Evolutionary conservation across 2,888 invertebrate genomes (phyloP).

Genomic region (Tortricodes alternella): DNA sequence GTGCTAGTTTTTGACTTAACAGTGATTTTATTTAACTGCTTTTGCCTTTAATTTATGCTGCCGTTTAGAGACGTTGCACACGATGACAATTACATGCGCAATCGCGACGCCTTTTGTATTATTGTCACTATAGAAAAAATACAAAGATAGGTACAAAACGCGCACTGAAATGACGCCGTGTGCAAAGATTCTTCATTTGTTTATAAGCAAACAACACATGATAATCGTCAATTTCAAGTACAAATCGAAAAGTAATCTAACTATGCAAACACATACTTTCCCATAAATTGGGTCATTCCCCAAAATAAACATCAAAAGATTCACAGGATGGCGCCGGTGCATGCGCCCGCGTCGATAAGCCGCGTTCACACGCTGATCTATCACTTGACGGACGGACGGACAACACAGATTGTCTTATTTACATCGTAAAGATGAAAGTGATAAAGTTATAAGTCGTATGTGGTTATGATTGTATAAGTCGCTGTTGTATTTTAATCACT

Average conservation of each 20-base stretch:
- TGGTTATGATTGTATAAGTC: conserved; percentile 1
- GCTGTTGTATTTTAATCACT: not conserved
- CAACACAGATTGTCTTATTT: conserved; percentile 26
- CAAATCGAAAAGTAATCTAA: conserved; percentile 9
- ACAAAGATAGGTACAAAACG: too few species aligned
- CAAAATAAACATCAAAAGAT: conserved; percentile 11
- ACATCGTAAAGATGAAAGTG: conserved; percentile 29
- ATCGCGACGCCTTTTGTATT: too few species aligned
- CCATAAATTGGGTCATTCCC: conserved; percentile 44
- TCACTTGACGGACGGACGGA: conserved; percentile 48
- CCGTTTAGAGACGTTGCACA: too few species aligned
- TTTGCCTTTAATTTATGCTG: too few species aligned
- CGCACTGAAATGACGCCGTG: too few species aligned
- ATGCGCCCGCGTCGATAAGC: conserved; percentile 53
- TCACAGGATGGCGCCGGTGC: conserved; percentile 33
- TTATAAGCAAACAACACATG: not conserved
- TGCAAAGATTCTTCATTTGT: too few species aligned
- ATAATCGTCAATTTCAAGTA: not conserved
- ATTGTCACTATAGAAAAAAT: too few species aligned
- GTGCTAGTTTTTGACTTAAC: too few species aligned
- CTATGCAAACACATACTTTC: conserved; percentile 18
- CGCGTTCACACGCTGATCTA: conserved; percentile 65
- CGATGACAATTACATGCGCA: too few species aligned
- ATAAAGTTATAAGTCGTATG: conserved; percentile 14
- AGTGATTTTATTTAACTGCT: too few species aligned